Conservation (phyloP, 1,140 invertebrate species). For the Sycophila sp. region DNA sequence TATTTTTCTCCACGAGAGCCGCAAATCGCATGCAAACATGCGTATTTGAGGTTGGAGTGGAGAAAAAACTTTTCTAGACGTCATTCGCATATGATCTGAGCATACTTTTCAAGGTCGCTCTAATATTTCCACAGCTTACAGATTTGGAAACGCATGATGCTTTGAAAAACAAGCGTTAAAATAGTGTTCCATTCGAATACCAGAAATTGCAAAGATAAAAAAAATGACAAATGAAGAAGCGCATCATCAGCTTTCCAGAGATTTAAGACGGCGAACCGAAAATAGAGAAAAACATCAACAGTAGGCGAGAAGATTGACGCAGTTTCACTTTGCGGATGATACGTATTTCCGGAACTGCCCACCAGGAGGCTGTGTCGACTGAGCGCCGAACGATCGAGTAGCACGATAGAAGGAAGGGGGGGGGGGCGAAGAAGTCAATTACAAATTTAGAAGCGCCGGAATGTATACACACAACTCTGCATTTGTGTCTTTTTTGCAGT, state of each 20-base stretch:
- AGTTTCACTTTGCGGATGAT: constrained; percentile 37
- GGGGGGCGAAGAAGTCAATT: not conserved
- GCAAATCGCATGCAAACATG: too few species aligned
- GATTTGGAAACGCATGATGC: too few species aligned
- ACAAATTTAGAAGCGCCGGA: constrained; percentile 39
- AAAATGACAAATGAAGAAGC: not conserved
- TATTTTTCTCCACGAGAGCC: too few species aligned
- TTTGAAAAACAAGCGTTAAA: too few species aligned
- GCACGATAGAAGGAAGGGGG: too few species aligned
- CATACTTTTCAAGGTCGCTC: too few species aligned
- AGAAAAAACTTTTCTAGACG: too few species aligned
- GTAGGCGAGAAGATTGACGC: constrained; percentile 41
- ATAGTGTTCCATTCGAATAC: too few species aligned
- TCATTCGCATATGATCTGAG: too few species aligned
- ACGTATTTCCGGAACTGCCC: constrained; percentile 46
- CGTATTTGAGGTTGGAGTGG: too few species aligned
- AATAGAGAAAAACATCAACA: too few species aligned
- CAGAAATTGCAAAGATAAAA: not conserved
- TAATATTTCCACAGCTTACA: too few species aligned
- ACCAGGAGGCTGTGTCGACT: constrained; percentile 38
- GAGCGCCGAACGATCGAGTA: not conserved
- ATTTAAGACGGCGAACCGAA: not conserved
- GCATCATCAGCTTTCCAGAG: not conserved
- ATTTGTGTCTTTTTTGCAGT: constrained; percentile 1
- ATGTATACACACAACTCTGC: not conserved